Conservation (phyloP, 1,140 invertebrate genomes). For the Magallana ariakensis region DNA sequence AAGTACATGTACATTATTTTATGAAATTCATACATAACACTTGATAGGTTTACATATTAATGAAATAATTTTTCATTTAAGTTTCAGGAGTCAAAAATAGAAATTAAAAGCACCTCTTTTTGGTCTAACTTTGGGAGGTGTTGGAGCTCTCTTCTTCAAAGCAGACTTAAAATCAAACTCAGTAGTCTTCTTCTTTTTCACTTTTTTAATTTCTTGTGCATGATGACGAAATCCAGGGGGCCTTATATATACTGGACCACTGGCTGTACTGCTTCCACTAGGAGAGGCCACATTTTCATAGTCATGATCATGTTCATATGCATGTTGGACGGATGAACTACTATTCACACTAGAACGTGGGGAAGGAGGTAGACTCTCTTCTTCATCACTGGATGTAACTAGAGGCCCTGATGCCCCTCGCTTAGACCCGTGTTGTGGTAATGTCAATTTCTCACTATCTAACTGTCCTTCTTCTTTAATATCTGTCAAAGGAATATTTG, state of each 20-base stretch:
- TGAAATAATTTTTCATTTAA: too few relatives aligned
- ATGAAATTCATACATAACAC: too few relatives aligned
- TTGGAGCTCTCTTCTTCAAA: slow-evolving; percentile 72
- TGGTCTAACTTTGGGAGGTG: slow-evolving; percentile 74
- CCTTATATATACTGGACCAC: slow-evolving; percentile 79
- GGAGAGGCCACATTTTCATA: slow-evolving; percentile 77
- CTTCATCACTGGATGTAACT: slow-evolving; percentile 71
- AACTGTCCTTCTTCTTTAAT: slow-evolving; percentile 21
- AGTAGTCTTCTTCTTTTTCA: slow-evolving; percentile 71
- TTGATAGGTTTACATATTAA: too few relatives aligned
- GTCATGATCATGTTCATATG: slow-evolving; percentile 75
- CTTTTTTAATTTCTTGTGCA: slow-evolving; percentile 74
- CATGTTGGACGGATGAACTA: slow-evolving; percentile 59
- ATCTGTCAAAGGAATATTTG: slow-evolving; percentile 22
- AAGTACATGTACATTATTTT: too few relatives aligned
- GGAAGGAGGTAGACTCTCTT: slow-evolving; percentile 57
- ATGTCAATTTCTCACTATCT: neutral
- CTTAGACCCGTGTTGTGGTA: slow-evolving; percentile 66
- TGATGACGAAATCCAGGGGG: slow-evolving; percentile 79
- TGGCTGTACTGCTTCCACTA: slow-evolving; percentile 78
- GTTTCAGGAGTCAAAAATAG: too few relatives aligned
- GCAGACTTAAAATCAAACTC: slow-evolving; percentile 66
- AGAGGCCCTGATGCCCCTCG: slow-evolving; percentile 73
- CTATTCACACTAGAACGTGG: slow-evolving; percentile 50
- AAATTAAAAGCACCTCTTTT: slow-evolving; percentile 68